Percentiles rank a stretch among this genome's conserved stretches.
Conservation (phyloP, 2,888 invertebrate genomes). For the Hirtodrosophila duncani region DNA sequence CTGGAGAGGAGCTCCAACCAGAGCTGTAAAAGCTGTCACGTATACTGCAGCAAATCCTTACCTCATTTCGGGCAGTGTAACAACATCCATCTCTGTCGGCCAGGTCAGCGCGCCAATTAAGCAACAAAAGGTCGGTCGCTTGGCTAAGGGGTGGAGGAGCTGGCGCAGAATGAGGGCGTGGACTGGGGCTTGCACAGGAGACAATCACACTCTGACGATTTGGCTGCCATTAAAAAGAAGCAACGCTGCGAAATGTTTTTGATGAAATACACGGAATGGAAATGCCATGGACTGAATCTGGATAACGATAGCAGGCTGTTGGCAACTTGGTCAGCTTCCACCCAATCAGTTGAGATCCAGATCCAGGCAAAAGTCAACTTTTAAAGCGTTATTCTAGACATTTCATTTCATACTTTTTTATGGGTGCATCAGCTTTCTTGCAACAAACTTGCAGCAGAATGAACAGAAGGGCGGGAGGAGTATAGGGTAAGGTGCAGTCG, state of each 20-base stretch:
- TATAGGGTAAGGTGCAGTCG: background rate
- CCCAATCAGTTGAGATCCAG: too few relatives aligned
- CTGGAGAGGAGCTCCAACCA: background rate
- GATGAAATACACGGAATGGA: constrained; percentile 54
- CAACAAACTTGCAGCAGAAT: too few relatives aligned
- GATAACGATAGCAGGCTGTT: background rate
- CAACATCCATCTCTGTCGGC: constrained; percentile 14
- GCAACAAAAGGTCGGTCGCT: constrained; percentile 55
- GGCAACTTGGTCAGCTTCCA: constrained; percentile 11
- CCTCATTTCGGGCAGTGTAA: constrained; percentile 29
- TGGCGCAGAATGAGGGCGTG: too few relatives aligned
- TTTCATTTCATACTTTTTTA: too few relatives aligned
- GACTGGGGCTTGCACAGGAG: too few relatives aligned
- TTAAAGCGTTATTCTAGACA: too few relatives aligned
- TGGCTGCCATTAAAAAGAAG: constrained; percentile 57
- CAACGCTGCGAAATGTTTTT: constrained; percentile 54
- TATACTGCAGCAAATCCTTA: background rate
- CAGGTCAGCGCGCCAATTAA: constrained; percentile 60
- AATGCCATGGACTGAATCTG: background rate
- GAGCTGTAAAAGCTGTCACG: constrained; percentile 7
- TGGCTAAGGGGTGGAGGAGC: background rate
- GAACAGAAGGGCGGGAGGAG: too few relatives aligned
- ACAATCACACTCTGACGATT: too few relatives aligned
- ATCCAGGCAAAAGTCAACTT: too few relatives aligned
- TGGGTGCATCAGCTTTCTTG: too few relatives aligned